phyloP scores from a whole-genome alignment of 1,140 invertebrate species.

The Drosophila eugracilis region DNA sequence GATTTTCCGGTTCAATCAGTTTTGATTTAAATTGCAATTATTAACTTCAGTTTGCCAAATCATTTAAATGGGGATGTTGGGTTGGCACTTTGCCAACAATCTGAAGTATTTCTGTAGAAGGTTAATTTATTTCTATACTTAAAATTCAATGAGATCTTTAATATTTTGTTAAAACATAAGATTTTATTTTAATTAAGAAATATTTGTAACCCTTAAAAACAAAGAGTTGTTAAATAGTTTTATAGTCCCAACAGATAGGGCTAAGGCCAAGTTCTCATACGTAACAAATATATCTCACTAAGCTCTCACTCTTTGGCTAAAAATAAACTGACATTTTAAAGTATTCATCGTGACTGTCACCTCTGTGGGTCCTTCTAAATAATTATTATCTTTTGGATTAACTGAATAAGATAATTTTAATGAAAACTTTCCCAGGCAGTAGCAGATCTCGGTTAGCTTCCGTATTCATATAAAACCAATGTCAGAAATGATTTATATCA shows the following conservation, averaged over 20 bases:
- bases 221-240: too few relatives aligned
- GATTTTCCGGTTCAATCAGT: slow-evolving; percentile 82
- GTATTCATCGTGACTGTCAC: background rate
- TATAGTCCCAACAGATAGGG: too few relatives aligned
- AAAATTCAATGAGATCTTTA: too few relatives aligned
- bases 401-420: background rate
- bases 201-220: too few relatives aligned
- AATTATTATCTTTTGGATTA: slow-evolving; percentile 4
- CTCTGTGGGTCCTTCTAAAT: background rate
- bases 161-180: too few relatives aligned
- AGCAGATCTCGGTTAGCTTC: slow-evolving; percentile 16
- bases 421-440: slow-evolving; percentile 10
- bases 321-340: background rate
- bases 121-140: background rate
- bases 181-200: too few relatives aligned
- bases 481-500: background rate
- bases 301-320: background rate
- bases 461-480: background rate
- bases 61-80: slow-evolving; percentile 7
- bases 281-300: background rate
- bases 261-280: background rate
- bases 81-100: background rate
- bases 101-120: background rate
- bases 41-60: slow-evolving; percentile 65
- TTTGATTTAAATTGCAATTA: slow-evolving; percentile 84